Conservation (phyloP, 1,140 invertebrate species). For the Nautilus pompilius region DNA sequence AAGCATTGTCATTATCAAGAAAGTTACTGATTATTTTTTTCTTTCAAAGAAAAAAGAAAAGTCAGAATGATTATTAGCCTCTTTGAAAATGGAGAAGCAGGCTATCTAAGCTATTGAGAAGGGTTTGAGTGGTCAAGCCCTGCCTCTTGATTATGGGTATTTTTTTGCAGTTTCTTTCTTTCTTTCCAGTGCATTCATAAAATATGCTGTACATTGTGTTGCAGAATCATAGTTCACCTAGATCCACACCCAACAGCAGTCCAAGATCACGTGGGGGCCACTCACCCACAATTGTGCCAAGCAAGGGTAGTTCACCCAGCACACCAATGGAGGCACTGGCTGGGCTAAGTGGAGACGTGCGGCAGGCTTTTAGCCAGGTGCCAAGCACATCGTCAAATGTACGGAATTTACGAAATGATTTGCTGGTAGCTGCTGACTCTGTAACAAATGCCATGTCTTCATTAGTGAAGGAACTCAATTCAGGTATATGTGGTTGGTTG, state of each 20-base stretch:
- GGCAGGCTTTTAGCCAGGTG: slow-evolving; percentile 43
- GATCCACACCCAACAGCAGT: slow-evolving; percentile 87
- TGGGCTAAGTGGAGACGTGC: slow-evolving; percentile 58
- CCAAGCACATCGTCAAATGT: slow-evolving; percentile 25
- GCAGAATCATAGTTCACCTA: slow-evolving; percentile 70
- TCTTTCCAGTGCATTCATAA: too few species aligned
- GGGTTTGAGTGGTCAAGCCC: too few species aligned
- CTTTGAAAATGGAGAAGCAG: too few species aligned
- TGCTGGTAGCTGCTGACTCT: slow-evolving; percentile 88
- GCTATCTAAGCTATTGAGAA: too few species aligned
- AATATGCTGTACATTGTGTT: slow-evolving; percentile 22
- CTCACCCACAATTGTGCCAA: slow-evolving; percentile 60
- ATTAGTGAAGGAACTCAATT: slow-evolving; percentile 90
- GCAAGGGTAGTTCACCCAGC: slow-evolving; percentile 33
- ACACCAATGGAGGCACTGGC: slow-evolving; percentile 46
- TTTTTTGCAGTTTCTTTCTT: too few species aligned
- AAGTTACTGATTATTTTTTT: too few species aligned
- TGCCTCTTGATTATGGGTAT: too few species aligned
- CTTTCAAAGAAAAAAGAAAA: too few species aligned
- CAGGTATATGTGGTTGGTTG: slow-evolving; percentile 66
- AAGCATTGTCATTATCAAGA: too few species aligned
- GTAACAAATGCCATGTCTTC: slow-evolving; percentile 96
- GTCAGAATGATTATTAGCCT: too few species aligned
- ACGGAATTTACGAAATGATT: slow-evolving; percentile 64
- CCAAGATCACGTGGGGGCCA: slow-evolving; percentile 81